A percentile compares a stretch with the other conserved stretches of the same genome.
Evolutionary conservation across 2,113 vertebrate species (phyloP).

Genomic region (Taxidea taxus): DNA sequence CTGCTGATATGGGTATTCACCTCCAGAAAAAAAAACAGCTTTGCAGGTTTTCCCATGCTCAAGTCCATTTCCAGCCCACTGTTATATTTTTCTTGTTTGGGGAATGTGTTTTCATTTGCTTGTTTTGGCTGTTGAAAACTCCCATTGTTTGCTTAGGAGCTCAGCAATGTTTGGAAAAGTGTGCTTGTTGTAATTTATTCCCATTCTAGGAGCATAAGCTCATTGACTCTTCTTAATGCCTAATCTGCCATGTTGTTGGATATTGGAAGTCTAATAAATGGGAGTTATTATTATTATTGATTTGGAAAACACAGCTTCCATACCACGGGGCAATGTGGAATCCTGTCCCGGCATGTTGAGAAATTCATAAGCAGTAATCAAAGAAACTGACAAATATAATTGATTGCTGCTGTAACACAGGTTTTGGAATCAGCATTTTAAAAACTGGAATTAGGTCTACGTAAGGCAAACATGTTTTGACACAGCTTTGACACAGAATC

Average conservation of each 20-base stretch:
- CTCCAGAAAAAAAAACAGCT: neutral
- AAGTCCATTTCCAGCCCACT: neutral
- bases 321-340: neutral
- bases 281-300: neutral
- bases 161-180: neutral
- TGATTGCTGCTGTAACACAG: neutral
- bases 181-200: neutral
- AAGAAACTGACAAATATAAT: neutral
- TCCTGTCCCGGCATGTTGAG: neutral
- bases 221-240: neutral
- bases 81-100: neutral
- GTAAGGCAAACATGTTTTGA: slow-evolving; percentile 51
- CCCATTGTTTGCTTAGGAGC: neutral
- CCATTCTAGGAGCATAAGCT: neutral
- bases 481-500: neutral
- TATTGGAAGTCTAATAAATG: neutral
- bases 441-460: neutral
- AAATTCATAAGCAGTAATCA: neutral
- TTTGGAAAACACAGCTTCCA: neutral
- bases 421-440: slow-evolving; percentile 42
- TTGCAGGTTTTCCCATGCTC: neutral
- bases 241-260: neutral
- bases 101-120: neutral
- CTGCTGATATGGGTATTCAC: fast-evolving
- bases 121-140: neutral